These are phyloP conservation scores for Drosophila kohkoa DNA, from an alignment of 1,140 invertebrate genomes.

Conservation along the genomic window DNA sequence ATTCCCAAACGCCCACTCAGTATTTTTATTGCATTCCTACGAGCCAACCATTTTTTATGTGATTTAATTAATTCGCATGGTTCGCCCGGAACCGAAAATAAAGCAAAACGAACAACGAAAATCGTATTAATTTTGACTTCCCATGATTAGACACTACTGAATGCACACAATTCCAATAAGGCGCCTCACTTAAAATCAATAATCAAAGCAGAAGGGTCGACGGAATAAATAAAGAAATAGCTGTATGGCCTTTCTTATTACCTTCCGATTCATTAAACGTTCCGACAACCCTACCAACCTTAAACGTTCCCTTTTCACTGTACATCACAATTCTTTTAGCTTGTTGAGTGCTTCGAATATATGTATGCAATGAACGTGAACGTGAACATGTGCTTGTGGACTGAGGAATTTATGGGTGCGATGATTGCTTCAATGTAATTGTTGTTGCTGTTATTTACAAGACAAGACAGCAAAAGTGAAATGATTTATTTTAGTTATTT, in stretches of 20 bases:
- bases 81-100: constrained; percentile 30
- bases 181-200: constrained; percentile 64
- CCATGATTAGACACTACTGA: constrained; percentile 22
- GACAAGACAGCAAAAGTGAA: too few species aligned
- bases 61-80: constrained; percentile 73
- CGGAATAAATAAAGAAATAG: constrained; percentile 72
- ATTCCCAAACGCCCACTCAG: not conserved
- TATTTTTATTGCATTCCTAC: constrained; percentile 74
- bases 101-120: constrained; percentile 62
- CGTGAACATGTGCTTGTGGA: too few species aligned
- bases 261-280: constrained; percentile 80
- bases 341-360: not conserved
- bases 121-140: constrained; percentile 76
- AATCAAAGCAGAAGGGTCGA: constrained; percentile 51
- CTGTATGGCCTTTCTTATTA: constrained; percentile 78
- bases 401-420: too few species aligned
- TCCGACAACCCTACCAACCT: constrained; percentile 51
- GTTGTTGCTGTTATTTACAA: too few species aligned
- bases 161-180: constrained; percentile 75
- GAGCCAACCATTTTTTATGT: constrained; percentile 74
- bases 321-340: not conserved
- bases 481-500: too few species aligned
- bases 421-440: too few species aligned
- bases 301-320: not conserved
- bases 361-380: not conserved